Evolutionary conservation across 2,888 invertebrate species (phyloP), one percentile per base, ranked within the genome.

Genomic region (Lepetodrilus schrolli): DNA sequence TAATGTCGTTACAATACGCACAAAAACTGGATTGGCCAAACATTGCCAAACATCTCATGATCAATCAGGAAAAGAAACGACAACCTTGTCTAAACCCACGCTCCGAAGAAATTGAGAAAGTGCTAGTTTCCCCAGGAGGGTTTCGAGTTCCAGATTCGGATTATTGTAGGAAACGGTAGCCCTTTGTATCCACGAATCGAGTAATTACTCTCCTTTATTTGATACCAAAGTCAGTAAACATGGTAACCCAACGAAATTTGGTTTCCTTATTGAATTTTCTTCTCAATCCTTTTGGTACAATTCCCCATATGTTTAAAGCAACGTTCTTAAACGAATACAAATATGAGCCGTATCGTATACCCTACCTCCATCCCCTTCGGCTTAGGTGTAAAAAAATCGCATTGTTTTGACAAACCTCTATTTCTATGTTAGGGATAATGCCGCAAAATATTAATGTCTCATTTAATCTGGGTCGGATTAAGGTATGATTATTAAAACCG

Each of bases 261-360:
- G 26, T 23, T 34, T 68, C 26, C 30, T 34, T 68, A 68, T 47
- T 68, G 43, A 43, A 21, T 68, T 47, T 34, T 5, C 23, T 30
- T 8, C 26, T 68, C 26, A 68, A 68, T 47, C 68, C 68, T 43
- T 43, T n/a, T 30, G 17, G 68, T 47, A 68, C 68, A 68, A 38
- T 68, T 47, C 47, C 43, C 68, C 68, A 43, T 68, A 68, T 68
- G 47, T 68, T 68, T 68, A 68, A 43, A 68, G 47, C 43, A 47
- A 43, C 43, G 68, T 47, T 38, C 43, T 38, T 47, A 68, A 68
- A 68, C 47, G 68, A 68, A 47, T 43, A 21, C 47, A 68, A 68
- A 68, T 47, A 68, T 26, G 34, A 1, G 58, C 30, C 26, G 30
- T 26, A 58, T 58, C 30, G 30, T 30, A 58, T 58, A 8, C 30